Conservation (phyloP, 2,797 vertebrate genomes). For the Sebastes diaconus region DNA sequence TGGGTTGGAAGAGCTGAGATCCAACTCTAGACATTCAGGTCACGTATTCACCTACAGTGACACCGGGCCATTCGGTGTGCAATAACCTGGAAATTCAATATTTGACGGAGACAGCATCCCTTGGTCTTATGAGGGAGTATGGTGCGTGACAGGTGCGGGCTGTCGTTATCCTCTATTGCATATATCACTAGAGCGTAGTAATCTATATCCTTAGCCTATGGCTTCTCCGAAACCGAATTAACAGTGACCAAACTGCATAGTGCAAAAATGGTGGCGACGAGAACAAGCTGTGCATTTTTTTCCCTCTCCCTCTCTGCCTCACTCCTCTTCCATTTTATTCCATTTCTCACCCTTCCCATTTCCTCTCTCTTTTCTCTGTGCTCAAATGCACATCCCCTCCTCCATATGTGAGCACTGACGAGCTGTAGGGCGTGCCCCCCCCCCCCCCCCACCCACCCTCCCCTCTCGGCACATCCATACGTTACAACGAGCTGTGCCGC, state of each 20-base stretch:
- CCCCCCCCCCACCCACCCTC: neutral
- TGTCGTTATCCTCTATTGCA: neutral
- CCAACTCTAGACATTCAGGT: constrained; percentile 33
- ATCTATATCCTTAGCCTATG: constrained; percentile 5
- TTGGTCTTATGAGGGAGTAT: neutral
- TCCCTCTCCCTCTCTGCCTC: constrained; percentile 2
- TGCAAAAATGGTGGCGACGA: constrained; percentile 42
- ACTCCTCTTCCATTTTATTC: constrained; percentile 51
- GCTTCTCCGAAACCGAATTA: constrained; percentile 16
- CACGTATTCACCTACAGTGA: neutral
- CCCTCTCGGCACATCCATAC: constrained; percentile 19
- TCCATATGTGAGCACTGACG: constrained; percentile 63
- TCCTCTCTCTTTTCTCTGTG: constrained; percentile 43
- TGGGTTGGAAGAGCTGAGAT: constrained; percentile 28
- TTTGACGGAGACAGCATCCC: neutral
- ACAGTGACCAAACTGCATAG: constrained; percentile 32
- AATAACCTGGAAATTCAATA: neutral
- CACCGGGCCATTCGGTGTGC: neutral
- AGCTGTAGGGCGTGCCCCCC: constrained; percentile 74
- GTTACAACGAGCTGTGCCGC: constrained; percentile 25
- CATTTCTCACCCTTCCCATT: constrained; percentile 56
- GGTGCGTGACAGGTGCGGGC: constrained; percentile 5
- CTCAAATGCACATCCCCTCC: constrained; percentile 51
- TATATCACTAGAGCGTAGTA: neutral
- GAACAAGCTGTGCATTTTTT: constrained; percentile 67